A percentile compares a stretch with the other conserved stretches of the same genome.
Conservation (phyloP, 2,113 vertebrate genomes). For the Calyptomena viridis region DNA sequence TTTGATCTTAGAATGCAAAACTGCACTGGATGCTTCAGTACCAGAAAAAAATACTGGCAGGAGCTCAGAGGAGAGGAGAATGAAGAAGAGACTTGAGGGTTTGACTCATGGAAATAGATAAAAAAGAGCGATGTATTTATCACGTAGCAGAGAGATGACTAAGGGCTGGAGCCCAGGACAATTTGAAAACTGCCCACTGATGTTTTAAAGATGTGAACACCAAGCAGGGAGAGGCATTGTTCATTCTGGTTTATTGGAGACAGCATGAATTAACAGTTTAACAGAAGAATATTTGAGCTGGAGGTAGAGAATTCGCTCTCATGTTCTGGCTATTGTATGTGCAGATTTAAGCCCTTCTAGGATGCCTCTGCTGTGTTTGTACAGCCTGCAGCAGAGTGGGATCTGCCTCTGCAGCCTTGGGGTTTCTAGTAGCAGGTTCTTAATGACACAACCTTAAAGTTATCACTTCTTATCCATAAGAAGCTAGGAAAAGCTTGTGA, state of each 20-base stretch:
- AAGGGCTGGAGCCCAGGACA: slow-evolving; percentile 32
- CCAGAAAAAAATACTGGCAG: slow-evolving; percentile 22
- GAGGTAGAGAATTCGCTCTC: background rate
- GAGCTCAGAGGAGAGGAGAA: slow-evolving; percentile 16
- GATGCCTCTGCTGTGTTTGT: background rate
- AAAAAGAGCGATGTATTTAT: slow-evolving; percentile 25
- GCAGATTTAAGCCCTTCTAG: slow-evolving; percentile 11
- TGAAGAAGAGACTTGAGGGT: background rate
- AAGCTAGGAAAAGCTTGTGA: slow-evolving; percentile 14
- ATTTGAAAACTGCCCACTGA: slow-evolving; percentile 37
- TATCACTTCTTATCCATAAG: slow-evolving; percentile 10
- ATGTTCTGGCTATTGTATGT: slow-evolving; percentile 1
- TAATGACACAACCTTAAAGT: slow-evolving; percentile 13
- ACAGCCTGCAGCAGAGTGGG: background rate
- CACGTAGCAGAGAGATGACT: slow-evolving; percentile 43
- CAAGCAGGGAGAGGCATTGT: slow-evolving; percentile 14
- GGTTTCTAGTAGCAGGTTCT: slow-evolving; percentile 23
- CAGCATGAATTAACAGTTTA: background rate
- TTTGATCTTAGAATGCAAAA: slow-evolving; percentile 52
- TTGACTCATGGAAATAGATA: slow-evolving; percentile 43
- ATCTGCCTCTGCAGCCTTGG: background rate
- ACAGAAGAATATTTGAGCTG: background rate
- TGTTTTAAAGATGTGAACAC: slow-evolving; percentile 39
- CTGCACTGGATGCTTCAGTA: background rate
- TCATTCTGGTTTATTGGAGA: slow-evolving; percentile 20